Percentiles rank a stretch among this genome's conserved stretches.
phyloP scores from a whole-genome alignment of 2,797 vertebrate genomes.

The Xerus rutilus region DNA sequence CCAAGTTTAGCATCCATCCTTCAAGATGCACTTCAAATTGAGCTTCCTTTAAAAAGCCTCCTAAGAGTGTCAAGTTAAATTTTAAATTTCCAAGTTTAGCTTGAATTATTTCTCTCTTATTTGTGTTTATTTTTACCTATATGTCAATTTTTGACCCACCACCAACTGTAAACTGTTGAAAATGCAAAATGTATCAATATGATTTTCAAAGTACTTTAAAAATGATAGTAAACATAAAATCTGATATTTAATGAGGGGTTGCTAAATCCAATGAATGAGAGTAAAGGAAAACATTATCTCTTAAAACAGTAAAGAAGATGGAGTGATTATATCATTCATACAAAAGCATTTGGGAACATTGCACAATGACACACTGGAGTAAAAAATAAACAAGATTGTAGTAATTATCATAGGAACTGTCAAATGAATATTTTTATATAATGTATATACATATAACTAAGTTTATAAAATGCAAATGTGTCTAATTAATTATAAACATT shows the following conservation, averaged over 20 bases:
- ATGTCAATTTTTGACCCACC: neutral
- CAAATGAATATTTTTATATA: neutral
- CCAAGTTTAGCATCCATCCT: slow-evolving; percentile 48
- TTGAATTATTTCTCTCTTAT: neutral
- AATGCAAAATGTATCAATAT: neutral
- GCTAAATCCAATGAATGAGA: neutral
- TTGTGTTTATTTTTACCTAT: slow-evolving; percentile 19
- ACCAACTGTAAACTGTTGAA: neutral
- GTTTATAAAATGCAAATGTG: neutral
- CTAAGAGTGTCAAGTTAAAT: neutral
- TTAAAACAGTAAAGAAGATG: slow-evolving; percentile 21
- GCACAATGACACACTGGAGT: neutral
- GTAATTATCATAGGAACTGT: neutral
- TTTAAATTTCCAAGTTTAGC: neutral
- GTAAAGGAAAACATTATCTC: neutral
- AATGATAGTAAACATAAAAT: neutral
- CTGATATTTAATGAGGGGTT: slow-evolving; percentile 3
- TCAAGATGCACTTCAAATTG: slow-evolving; percentile 40
- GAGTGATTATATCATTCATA: neutral
- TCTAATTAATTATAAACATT: neutral
- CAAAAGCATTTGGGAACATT: neutral
- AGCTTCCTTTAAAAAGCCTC: neutral
- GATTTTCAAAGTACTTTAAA: slow-evolving; percentile 43
- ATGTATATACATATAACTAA: neutral
- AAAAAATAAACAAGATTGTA: neutral